Percentiles rank a stretch among this genome's conserved stretches.
Conservation (phyloP, 2,113 vertebrate genomes). For the Esox niger region DNA sequence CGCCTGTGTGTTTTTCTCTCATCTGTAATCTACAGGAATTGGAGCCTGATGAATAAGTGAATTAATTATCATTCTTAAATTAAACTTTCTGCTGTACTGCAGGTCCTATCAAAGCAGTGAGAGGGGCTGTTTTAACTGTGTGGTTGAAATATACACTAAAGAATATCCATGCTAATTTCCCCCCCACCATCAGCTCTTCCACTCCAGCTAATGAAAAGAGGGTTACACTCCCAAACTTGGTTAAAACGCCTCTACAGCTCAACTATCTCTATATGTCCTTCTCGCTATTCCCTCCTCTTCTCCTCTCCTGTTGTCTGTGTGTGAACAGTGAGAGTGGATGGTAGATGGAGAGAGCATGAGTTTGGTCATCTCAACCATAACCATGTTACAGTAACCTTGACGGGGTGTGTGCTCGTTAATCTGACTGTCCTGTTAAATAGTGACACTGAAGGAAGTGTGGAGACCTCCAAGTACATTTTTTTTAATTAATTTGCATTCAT, state of each 20-base stretch:
- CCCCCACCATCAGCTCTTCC: constrained; percentile 5
- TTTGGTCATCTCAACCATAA: not conserved
- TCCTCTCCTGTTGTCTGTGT: not conserved
- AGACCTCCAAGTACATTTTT: not conserved
- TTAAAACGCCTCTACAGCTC: not conserved
- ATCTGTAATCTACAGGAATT: constrained; percentile 43
- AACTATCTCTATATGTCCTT: not conserved
- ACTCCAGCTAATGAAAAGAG: constrained; percentile 25
- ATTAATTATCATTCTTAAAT: constrained; percentile 49
- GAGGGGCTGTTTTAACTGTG: constrained; percentile 8
- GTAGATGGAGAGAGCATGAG: no score
- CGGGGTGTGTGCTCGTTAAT: not conserved
- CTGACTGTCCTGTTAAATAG: not conserved
- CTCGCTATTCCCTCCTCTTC: not conserved
- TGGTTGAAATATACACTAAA: no score
- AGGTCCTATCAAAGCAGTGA: constrained; percentile 23
- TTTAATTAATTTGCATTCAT: not conserved
- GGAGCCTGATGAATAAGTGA: constrained; percentile 39
- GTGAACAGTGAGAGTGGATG: not conserved
- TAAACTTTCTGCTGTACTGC: constrained; percentile 35
- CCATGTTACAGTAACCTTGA: not conserved
- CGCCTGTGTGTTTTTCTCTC: not conserved
- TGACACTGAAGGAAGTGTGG: not conserved
- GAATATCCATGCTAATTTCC: constrained; percentile 33
- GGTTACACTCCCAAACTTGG: constrained; percentile 2